Conservation (phyloP, 92 coral and sea anemone genomes). For the Siderastrea siderea region DNA sequence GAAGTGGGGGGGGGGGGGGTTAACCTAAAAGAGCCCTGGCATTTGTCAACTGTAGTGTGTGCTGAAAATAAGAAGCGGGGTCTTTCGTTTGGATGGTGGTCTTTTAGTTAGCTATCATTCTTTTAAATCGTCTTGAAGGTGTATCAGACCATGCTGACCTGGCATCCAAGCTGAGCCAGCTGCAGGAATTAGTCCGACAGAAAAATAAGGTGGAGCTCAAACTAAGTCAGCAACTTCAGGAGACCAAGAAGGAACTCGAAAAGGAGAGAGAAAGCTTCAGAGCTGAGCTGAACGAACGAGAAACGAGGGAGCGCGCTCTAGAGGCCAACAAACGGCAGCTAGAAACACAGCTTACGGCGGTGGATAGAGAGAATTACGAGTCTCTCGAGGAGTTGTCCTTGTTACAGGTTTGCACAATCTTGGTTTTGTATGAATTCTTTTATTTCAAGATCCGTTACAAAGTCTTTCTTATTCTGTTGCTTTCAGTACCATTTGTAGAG, state of each 20-base stretch:
- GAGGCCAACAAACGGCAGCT: slow-evolving; percentile 84
- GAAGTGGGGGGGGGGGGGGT: too few relatives aligned
- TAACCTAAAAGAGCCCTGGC: too few relatives aligned
- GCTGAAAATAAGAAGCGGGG: too few relatives aligned
- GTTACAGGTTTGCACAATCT: slow-evolving; percentile 22
- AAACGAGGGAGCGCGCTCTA: slow-evolving; percentile 74
- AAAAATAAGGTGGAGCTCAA: slow-evolving; percentile 74
- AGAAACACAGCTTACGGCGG: slow-evolving; percentile 82
- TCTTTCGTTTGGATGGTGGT: too few relatives aligned
- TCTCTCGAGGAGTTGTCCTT: slow-evolving; percentile 66
- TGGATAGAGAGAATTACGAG: slow-evolving; percentile 89
- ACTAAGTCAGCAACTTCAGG: slow-evolving; percentile 77
- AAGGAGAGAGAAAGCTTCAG: slow-evolving; percentile 73
- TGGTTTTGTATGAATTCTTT: too few relatives aligned
- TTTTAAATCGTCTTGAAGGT: slow-evolving; percentile 8
- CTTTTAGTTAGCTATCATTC: too few relatives aligned
- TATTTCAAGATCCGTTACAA: too few relatives aligned
- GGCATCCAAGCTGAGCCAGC: slow-evolving; percentile 73
- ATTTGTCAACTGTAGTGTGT: too few relatives aligned
- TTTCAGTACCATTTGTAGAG: too few relatives aligned
- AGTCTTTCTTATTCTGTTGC: too few relatives aligned
- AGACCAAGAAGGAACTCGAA: slow-evolving; percentile 75
- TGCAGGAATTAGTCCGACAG: slow-evolving; percentile 82
- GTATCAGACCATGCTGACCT: slow-evolving; percentile 55
- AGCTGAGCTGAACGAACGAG: slow-evolving; percentile 71